Base-by-base conservation (phyloP, 2,113 vertebrate species). In the Speoplatyrhinus poulsoni region DNA sequence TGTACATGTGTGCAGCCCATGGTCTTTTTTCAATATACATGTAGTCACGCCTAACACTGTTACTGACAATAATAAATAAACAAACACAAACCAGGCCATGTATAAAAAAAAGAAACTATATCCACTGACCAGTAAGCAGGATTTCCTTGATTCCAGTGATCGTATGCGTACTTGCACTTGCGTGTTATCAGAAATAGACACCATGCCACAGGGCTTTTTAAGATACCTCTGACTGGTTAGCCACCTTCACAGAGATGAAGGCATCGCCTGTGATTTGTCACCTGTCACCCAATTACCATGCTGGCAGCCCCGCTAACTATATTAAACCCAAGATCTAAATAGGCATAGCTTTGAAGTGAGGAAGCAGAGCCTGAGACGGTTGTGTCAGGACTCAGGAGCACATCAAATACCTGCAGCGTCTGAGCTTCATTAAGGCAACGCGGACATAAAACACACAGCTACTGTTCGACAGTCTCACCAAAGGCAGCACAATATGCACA, bases 341-440 rank as follows among this genome's bases (percentile, higher is more conserved):
- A 79, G 66, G 54, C 12, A 6, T 17, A 36, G 81, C 83, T 89
- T 89, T 87, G 85, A 87, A 86, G 65, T 46, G 41, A 72, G 73
- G 72, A 65, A 77, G 65, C 82, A 62, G 63, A 80, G 75, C 77
- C 72, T 69, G 65, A 79, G 75, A 74, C 75, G 60, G 55, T 48
- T 36, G 3, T 41, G 77, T 63, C 75, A 64, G 76, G 55, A 67
- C 59, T 63, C 75, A 64, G 76, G 55, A 67, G 59, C 57, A 90
- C 90, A 89, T 89, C 86, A 91, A 89, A 91, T 79, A 64, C 65
- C 59, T 26, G 41, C 58, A 33, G 69, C 79, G 83, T 61, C 69
- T 77, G 84, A 83, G 60, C 82, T 85, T 90, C 79, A 83, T 90
- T 89, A 90, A 69, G 8, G 11, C 3, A 65, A 50, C 4, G 13